Conservation (phyloP, 2,888 invertebrate species). For the Machimus rusticus region DNA sequence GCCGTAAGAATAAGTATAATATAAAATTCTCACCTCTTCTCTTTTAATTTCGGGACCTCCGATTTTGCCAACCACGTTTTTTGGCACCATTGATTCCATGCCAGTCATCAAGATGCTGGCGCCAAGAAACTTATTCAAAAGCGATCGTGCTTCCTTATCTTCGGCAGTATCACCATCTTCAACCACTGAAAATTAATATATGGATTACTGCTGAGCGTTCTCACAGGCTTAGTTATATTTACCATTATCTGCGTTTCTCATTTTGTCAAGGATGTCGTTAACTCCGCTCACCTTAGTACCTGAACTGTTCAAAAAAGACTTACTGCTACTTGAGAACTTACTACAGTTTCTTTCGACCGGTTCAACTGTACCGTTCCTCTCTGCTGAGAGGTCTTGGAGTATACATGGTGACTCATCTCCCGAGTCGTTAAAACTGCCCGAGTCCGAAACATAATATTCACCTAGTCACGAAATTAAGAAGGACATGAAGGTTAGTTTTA, state of each 20-base stretch:
- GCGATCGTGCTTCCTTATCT: conserved; percentile 76
- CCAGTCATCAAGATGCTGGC: conserved; percentile 82
- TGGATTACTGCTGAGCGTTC: neutral
- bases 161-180: conserved; percentile 72
- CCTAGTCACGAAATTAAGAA: neutral
- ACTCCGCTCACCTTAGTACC: conserved; percentile 75
- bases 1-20: neutral
- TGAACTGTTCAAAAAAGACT: conserved; percentile 75
- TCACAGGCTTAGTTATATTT: neutral
- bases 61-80: conserved; percentile 48
- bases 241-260: conserved; percentile 80
- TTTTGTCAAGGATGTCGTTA: conserved; percentile 77
- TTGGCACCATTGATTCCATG: conserved; percentile 67
- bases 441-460: conserved; percentile 1
- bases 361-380: conserved; percentile 51
- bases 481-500: neutral
- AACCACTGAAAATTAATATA: conserved; percentile 63
- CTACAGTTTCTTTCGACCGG: neutral
- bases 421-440: conserved; percentile 38
- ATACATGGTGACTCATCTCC: conserved; percentile 49
- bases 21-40: conserved; percentile 55
- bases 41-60: conserved; percentile 50
- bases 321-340: conserved; percentile 52
- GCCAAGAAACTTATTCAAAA: conserved; percentile 84
- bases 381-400: conserved; percentile 42